Base-by-base conservation (phyloP, 1,140 invertebrate genomes). In the Orussus abietinus region DNA sequence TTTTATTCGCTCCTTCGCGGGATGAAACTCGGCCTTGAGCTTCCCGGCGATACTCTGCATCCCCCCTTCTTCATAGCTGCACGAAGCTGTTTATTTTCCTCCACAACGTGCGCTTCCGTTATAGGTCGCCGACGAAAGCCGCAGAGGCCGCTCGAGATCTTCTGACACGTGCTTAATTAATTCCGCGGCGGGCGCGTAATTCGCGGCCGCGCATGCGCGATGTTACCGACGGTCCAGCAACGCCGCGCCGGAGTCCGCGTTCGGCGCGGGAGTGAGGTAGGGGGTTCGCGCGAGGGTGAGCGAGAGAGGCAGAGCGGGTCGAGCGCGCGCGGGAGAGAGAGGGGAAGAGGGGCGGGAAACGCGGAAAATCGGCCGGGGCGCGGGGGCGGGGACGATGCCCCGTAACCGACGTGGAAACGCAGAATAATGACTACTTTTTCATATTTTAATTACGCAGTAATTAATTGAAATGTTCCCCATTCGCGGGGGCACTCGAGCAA, bases 81-180 rank as follows among this genome's bases (percentile, higher is more conserved):
- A n/a, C n/a, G n/a, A n/a, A n/a, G n/a, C n/a, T n/a, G n/a, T n/a
- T n/a, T n/a, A n/a, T n/a, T n/a, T n/a, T n/a, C n/a, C n/a, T n/a
- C n/a, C n/a, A n/a, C n/a, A n/a, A n/a, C n/a, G n/a, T n/a, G n/a
- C n/a, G n/a, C n/a, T n/a, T n/a, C n/a, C n/a, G n/a, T n/a, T n/a
- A n/a, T n/a, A n/a, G n/a, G n/a, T n/a, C n/a, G n/a, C n/a, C n/a
- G n/a, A n/a, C 41, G 36, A 46, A 41, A 38, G 31, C n/a, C 43
- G 11, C 25, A 30, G 15, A 22, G 49, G 42, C 44, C 45, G 62
- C 59, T 66, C 38, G 50, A 36, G 29, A 45, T 57, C 59, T 58
- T 37, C 45, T 62, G 64, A 57, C 60, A 65, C 59, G 54, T 55
- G 46, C 29, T 53, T 66, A 62, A 66, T 66, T 59, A 57, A 64